Evolutionary conservation across 2,797 vertebrate genomes (phyloP).

Genomic region (Glossophaga mutica): DNA sequence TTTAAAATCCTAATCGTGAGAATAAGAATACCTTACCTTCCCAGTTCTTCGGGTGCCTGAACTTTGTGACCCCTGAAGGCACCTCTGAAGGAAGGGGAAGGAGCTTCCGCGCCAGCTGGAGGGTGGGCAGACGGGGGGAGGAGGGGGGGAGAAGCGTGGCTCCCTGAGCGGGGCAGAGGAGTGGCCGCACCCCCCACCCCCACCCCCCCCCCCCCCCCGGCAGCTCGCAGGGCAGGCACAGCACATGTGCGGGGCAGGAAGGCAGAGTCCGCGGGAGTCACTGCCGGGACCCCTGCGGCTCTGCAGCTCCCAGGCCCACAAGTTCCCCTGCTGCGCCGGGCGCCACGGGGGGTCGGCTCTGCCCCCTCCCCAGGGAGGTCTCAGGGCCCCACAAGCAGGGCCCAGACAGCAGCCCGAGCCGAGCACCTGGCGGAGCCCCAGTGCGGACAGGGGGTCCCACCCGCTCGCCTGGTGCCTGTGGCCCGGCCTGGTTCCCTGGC

Average conservation of each 20-base stretch:
- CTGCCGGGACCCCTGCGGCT: no score
- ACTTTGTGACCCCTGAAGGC: not conserved
- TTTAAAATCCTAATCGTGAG: not conserved
- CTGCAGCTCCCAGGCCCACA: not conserved
- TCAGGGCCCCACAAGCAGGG: not conserved
- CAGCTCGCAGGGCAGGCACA: fast-evolving
- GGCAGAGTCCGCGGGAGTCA: fast-evolving
- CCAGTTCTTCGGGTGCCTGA: not conserved
- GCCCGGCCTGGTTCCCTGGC: not conserved
- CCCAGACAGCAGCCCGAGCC: fast-evolving
- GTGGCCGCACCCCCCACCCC: no score
- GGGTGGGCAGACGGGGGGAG: not conserved
- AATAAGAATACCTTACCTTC: not conserved
- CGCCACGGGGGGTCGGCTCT: fast-evolving
- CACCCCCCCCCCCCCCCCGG: no score
- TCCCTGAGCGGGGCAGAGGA: not conserved
- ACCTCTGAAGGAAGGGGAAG: no score
- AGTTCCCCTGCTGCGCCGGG: fast-evolving
- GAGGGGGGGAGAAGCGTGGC: fast-evolving
- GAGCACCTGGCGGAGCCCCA: fast-evolving
- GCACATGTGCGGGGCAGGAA: fast-evolving
- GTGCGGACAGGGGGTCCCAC: not conserved
- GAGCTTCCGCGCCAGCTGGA: no score
- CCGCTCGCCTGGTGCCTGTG: not conserved
- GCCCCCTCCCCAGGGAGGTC: not conserved